Conservation (phyloP, 2,113 vertebrate species). For the Laterallus jamaicensis region DNA sequence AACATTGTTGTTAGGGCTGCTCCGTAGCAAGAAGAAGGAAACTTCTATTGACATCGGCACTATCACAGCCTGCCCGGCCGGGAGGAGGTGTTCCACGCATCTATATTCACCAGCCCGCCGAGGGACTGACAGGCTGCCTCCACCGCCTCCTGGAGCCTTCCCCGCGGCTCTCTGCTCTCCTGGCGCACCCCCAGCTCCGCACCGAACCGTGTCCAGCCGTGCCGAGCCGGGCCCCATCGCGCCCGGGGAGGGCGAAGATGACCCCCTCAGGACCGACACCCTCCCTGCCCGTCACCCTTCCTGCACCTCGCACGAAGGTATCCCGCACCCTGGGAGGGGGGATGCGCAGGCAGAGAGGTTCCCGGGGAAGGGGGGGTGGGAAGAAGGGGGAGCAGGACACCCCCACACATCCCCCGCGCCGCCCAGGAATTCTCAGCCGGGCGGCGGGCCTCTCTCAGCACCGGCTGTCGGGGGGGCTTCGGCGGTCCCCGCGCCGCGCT, state of each 20-base stretch:
- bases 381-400: neutral
- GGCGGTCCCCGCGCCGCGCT: neutral
- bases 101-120: neutral
- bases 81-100: neutral
- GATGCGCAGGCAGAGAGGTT: neutral
- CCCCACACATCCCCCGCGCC: too few species aligned
- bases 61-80: neutral
- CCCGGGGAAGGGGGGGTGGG: neutral
- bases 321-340: too few species aligned
- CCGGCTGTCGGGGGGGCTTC: neutral
- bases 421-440: neutral
- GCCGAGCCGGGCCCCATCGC: fast-evolving
- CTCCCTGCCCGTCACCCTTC: neutral
- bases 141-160: neutral
- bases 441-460: neutral
- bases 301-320: neutral
- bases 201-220: too few species aligned
- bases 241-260: fast-evolving
- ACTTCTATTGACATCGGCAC: neutral
- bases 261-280: neutral
- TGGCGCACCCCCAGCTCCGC: neutral
- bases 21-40: neutral
- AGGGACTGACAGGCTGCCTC: neutral
- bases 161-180: too few species aligned
- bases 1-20: neutral